phyloP scores from a whole-genome alignment of 2,888 invertebrate species.

The Cheilosia urbana region DNA sequence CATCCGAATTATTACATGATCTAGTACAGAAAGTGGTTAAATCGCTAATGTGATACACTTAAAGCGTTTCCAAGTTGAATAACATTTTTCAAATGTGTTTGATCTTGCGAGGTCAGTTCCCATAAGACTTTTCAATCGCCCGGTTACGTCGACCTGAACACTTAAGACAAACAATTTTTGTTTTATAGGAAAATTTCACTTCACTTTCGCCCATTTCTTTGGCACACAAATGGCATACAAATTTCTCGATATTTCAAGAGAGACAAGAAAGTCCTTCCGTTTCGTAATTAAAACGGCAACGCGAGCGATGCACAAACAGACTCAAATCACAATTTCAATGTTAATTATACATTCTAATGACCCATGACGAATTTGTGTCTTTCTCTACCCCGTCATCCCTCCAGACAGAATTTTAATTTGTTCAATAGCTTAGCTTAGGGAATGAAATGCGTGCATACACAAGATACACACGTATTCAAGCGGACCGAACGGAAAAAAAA shows the following conservation, averaged over 20 bases:
- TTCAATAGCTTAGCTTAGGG: background rate
- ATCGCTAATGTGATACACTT: too few relatives aligned
- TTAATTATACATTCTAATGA: conserved; percentile 6
- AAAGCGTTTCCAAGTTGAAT: too few relatives aligned
- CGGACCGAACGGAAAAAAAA: conserved; percentile 7
- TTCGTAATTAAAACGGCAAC: background rate
- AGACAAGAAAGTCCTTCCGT: background rate
- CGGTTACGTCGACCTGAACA: too few relatives aligned
- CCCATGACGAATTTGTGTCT: conserved; percentile 14
- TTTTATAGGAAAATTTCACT: too few relatives aligned
- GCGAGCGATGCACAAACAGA: background rate
- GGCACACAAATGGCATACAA: background rate
- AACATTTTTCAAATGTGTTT: too few relatives aligned
- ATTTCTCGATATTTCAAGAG: background rate
- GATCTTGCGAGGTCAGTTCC: too few relatives aligned
- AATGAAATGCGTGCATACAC: conserved; percentile 4
- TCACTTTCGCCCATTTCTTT: too few relatives aligned
- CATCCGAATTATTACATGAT: too few relatives aligned
- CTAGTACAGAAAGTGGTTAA: too few relatives aligned
- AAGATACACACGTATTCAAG: background rate
- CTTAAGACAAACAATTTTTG: too few relatives aligned
- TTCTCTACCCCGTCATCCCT: background rate
- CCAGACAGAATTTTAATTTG: background rate
- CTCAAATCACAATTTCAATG: background rate
- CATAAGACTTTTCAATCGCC: too few relatives aligned